Evolutionary conservation across 2,113 vertebrate genomes (phyloP), one percentile per base, ranked within the genome.

Genomic region (Nannospalax galili): DNA sequence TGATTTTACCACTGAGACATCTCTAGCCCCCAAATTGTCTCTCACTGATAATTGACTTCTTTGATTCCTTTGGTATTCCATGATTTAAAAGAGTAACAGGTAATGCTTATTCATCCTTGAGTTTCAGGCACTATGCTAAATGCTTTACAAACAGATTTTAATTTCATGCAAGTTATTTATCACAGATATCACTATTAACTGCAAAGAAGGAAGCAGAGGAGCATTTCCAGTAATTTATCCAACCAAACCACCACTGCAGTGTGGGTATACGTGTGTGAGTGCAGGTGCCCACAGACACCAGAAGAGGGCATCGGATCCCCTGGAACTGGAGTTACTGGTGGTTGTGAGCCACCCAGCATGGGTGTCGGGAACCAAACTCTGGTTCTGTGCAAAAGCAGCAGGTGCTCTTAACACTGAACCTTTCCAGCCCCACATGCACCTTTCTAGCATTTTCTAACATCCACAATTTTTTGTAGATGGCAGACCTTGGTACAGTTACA

Each of bases 121-220:
- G 10, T 73, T 80, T 78, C 85, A 95, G 19, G 62, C 19, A 52
- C 17, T 42, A 24, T 24, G 45, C 20, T 90, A 85, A 81, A 82
- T 87, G 20, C 78, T 74, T 93, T 90, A 75, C 20, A 74, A 88
- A 58, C n/a, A 86, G 56, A 48, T 74, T 64, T 90, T 81, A 92
- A 77, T 45, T 89, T 42, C 79, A 45, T 72, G 32, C 30, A 48
- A 3, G 17, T 72, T 64, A 42, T 62, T 77, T 62, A 30, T 42
- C 20, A 28, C 37, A 67, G 67, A 72, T 14, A 78, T 26, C 42
- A 52, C 37, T 84, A 77, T 73, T 60, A 82, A 52, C 35, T 14
- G 42, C 48, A 42, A 58, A 73, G 28, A 28, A 82, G 56, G 88
- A 92, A 28, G 28, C 56, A 84, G 84, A 74, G 60, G 7, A 72